phyloP scores from a whole-genome alignment of 2,113 vertebrate genomes.

The Bubo blakistoni region DNA sequence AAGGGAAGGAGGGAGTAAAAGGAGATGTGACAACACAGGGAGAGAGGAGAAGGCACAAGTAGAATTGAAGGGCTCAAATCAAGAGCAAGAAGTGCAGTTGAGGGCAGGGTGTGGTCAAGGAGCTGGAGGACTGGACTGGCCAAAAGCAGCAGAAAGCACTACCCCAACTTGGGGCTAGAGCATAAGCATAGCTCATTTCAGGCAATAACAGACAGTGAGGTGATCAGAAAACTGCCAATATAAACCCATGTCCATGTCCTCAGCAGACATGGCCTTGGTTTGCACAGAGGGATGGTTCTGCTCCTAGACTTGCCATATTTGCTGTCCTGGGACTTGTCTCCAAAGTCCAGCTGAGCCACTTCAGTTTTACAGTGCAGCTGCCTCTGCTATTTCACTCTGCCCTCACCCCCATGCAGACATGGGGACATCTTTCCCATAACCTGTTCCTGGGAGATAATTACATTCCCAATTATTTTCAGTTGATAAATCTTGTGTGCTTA shows the following conservation, averaged over 20 bases:
- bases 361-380: neutral
- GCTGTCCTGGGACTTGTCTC: neutral
- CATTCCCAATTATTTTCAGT: neutral
- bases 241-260: neutral
- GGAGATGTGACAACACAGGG: no score
- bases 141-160: neutral
- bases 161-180: neutral
- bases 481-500: neutral
- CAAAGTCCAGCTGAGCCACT: no score
- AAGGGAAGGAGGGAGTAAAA: no score
- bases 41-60: neutral
- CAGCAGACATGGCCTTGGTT: neutral
- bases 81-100: no score
- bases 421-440: neutral
- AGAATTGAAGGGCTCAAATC: neutral
- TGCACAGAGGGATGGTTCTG: neutral
- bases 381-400: neutral
- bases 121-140: neutral
- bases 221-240: neutral
- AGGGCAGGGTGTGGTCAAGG: neutral
- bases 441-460: neutral
- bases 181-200: no score
- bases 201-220: neutral
- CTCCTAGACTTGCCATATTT: neutral
- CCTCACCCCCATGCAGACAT: neutral